Evolutionary conservation across 2,888 invertebrate genomes (phyloP), one percentile per base, ranked within the genome.

Genomic region (Eupithecia vulgata): DNA sequence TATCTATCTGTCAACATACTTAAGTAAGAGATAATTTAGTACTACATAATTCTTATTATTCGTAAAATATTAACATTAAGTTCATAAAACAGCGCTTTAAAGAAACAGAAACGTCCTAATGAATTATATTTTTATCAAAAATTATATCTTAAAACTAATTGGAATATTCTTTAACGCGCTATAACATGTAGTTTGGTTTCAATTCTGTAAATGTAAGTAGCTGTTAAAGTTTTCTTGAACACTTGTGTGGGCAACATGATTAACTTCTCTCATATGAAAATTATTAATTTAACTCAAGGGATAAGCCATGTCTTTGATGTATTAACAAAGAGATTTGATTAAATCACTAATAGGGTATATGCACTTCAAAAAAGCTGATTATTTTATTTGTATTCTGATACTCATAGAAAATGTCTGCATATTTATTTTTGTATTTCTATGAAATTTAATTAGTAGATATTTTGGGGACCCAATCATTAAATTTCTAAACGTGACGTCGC

Each of bases 1-100:
- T 21, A 68, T 21, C 21, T 67, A 64, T 48, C 30, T 65, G 17
- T 70, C 62, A 37, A 62, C 30, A 59, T 68, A 70, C 30, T 59
- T 25, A n/a, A 10, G 6, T 70, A 70, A 62, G 64, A 40, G 35
- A 37, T n/a, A 64, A 64, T 30, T 30, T 59, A 15, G 15, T 59
- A 30, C 30, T 30, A 30, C 30, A 21, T 59, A 59, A 30, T 59
- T 30, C 15, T 48, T 67, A 30, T 52, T 12, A 37, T 67, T 67
- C 57, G 21, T 64, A 34, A 70, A 64, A 52, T n/a, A 62, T 64
- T n/a, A 57, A 42, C 25, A 68, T 72, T 64, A 64, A n/a, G 61
- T 67, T 70, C 17, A 35, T 73, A 52, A 42, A 66, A 48, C 57
- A 48, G 48, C 70, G 73, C 67, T 62, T 10, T 68, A 68, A 68